These are phyloP conservation scores for Apodemia mormo DNA, from an alignment of 2,888 invertebrate genomes.

Conservation along the genomic window DNA sequence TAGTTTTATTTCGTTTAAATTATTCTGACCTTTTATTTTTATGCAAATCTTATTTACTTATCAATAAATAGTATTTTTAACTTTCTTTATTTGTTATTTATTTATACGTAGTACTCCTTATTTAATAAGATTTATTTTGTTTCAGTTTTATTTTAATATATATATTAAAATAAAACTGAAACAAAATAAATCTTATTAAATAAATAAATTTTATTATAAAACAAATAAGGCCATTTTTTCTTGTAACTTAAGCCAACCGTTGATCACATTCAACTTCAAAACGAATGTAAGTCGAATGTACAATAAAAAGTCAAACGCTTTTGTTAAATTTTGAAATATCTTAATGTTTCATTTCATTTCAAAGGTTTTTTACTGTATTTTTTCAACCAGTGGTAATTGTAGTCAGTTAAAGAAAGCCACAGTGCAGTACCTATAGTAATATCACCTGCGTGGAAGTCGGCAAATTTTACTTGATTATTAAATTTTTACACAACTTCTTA, in stretches of 20 bases:
- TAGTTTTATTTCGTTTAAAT: no score
- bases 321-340: conserved; percentile 29
- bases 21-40: no score
- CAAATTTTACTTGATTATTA: no score
- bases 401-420: neutral
- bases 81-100: no score
- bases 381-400: neutral
- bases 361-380: neutral
- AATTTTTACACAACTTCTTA: no score
- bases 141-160: neutral
- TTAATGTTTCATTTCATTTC: neutral
- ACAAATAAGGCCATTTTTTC: neutral
- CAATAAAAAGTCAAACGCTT: conserved; percentile 25
- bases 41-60: no score
- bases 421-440: no score
- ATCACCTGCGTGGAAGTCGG: no score
- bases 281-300: conserved; percentile 34
- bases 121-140: neutral
- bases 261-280: conserved; percentile 29
- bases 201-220: no score
- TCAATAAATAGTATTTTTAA: no score
- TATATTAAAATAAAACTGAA: no score
- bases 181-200: no score
- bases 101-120: neutral
- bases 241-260: conserved; percentile 26